phyloP scores from a whole-genome alignment of 1,140 invertebrate species.

The Aphelenchoides fujianensis region DNA sequence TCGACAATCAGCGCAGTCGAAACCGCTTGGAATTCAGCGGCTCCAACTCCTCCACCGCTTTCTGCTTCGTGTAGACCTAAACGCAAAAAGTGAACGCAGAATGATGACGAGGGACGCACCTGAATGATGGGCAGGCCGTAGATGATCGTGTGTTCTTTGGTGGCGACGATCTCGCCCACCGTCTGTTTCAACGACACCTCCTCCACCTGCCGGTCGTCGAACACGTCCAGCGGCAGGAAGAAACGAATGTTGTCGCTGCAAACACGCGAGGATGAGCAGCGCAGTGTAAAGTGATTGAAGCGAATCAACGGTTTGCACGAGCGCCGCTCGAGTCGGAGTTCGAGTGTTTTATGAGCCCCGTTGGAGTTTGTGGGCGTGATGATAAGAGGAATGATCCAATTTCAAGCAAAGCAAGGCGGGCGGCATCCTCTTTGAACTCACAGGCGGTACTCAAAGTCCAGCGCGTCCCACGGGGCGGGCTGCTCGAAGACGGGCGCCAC shows the following conservation, averaged over 20 bases:
- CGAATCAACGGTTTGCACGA: too few species aligned
- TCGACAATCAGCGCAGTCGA: not conserved
- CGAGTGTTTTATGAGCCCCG: not conserved
- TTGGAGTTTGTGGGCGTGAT: not conserved
- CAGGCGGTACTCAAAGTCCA: slow-evolving; percentile 23
- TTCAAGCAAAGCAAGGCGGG: too few species aligned
- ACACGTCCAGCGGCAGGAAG: slow-evolving; percentile 46
- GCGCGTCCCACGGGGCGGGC: slow-evolving; percentile 51
- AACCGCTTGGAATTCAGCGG: not conserved
- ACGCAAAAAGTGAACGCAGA: slow-evolving; percentile 21
- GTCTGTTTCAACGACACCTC: slow-evolving; percentile 24
- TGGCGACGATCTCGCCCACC: slow-evolving; percentile 29
- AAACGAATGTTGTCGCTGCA: slow-evolving; percentile 48
- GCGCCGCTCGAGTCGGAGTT: too few species aligned
- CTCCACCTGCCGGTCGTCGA: slow-evolving; percentile 31
- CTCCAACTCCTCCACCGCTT: slow-evolving; percentile 9
- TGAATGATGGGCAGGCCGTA: slow-evolving; percentile 50
- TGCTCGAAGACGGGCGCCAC: slow-evolving; percentile 39
- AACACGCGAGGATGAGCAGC: not conserved
- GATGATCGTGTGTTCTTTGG: slow-evolving; percentile 33
- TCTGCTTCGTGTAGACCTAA: slow-evolving; percentile 35
- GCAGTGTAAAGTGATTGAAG: not conserved
- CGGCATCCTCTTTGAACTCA: too few species aligned
- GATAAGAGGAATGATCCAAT: too few species aligned
- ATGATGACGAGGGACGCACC: slow-evolving; percentile 27